These are phyloP conservation scores for Myotis yumanensis DNA, from an alignment of 2,113 vertebrate species.

Conservation along the genomic window DNA sequence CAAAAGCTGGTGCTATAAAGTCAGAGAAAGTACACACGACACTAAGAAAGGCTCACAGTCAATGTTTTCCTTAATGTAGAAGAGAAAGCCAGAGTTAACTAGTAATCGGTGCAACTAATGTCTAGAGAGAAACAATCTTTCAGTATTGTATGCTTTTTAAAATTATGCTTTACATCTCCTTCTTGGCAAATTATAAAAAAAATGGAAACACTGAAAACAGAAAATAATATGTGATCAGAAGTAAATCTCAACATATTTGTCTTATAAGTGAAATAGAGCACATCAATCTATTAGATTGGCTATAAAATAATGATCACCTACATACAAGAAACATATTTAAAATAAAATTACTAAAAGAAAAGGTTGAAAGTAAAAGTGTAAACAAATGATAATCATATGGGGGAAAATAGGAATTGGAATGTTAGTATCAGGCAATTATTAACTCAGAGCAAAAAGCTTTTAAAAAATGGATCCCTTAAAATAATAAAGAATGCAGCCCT, in stretches of 20 bases:
- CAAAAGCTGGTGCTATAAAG: conserved; percentile 6
- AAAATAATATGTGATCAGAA: conserved; percentile 14
- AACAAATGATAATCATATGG: not conserved
- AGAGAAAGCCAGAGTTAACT: not conserved
- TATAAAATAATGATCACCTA: not conserved
- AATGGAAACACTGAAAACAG: conserved; percentile 1
- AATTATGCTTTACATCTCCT: conserved; percentile 23
- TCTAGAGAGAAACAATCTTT: not conserved
- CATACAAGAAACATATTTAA: conserved; percentile 9
- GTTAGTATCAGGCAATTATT: not conserved
- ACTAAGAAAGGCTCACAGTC: not conserved
- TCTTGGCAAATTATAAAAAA: conserved; percentile 15
- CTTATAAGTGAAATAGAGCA: conserved; percentile 15
- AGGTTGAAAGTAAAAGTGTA: conserved; percentile 8
- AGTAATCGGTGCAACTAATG: not conserved
- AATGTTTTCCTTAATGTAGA: not conserved
- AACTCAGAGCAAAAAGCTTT: conserved; percentile 17
- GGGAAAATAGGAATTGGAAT: not conserved
- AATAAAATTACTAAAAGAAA: not conserved
- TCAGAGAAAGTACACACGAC: not conserved
- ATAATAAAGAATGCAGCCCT: not conserved
- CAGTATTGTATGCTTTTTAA: conserved; percentile 3
- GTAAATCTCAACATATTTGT: conserved; percentile 17
- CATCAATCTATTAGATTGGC: conserved; percentile 11
- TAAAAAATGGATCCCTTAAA: conserved; percentile 20